These are phyloP conservation scores for Philhelius pedissequus DNA, from an alignment of 2,888 invertebrate species.

Conservation along the genomic window DNA sequence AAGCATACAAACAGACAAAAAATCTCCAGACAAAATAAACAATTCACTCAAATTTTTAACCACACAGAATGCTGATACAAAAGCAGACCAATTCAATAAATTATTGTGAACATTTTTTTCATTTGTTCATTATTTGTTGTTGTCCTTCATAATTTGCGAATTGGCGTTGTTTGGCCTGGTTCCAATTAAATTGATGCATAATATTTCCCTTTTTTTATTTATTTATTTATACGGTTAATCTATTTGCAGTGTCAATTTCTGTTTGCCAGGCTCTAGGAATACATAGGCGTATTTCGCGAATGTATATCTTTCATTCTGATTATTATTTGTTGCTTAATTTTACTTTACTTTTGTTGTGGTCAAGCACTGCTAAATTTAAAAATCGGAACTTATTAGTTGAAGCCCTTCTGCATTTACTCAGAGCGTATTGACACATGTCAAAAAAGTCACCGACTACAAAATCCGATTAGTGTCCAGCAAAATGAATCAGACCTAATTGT, in stretches of 20 bases:
- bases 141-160: slow-evolving; percentile 32
- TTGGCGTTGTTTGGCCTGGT: background rate
- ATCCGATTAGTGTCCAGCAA: too few relatives aligned
- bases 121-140: background rate
- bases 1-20: background rate
- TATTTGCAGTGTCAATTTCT: background rate
- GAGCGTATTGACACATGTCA: too few relatives aligned
- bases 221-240: slow-evolving; percentile 15
- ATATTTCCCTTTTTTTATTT: slow-evolving; percentile 22
- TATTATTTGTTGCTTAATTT: background rate
- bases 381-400: too few relatives aligned
- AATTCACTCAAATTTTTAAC: background rate
- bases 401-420: too few relatives aligned
- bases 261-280: background rate
- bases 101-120: slow-evolving; percentile 24
- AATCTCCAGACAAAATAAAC: background rate
- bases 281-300: background rate
- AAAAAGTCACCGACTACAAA: too few relatives aligned
- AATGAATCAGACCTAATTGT: too few relatives aligned
- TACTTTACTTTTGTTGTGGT: too few relatives aligned
- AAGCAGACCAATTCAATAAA: background rate
- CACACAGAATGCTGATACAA: background rate
- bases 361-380: too few relatives aligned
- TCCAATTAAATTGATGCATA: slow-evolving; percentile 33
- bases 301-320: background rate